Evolutionary conservation across 2,113 vertebrate genomes (phyloP).

Genomic region (Okapia johnstoni): DNA sequence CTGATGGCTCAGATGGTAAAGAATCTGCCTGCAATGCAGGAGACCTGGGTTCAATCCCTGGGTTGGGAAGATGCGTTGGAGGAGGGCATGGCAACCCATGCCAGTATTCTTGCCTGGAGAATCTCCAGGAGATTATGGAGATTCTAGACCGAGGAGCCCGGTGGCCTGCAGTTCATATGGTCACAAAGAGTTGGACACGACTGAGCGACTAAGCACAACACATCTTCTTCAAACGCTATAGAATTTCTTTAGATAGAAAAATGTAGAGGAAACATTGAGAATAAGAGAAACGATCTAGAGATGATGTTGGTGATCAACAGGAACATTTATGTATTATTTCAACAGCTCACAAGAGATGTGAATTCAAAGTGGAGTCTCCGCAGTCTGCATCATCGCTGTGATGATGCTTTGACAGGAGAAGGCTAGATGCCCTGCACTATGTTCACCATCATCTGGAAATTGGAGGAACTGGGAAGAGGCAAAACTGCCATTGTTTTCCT

Average conservation of each 20-base stretch:
- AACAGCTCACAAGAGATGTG: not conserved
- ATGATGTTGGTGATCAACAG: not conserved
- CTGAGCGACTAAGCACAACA: not conserved
- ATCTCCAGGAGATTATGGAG: not conserved
- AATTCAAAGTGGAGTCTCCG: not conserved
- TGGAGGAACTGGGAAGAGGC: not conserved
- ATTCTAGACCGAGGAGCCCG: not conserved
- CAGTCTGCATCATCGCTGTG: accelerated
- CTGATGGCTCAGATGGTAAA: not conserved
- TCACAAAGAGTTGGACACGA: not conserved
- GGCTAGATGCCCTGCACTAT: accelerated
- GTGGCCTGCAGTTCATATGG: accelerated
- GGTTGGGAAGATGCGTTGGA: not conserved
- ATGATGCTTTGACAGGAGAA: not conserved
- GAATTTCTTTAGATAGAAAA: not conserved
- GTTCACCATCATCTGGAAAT: not conserved
- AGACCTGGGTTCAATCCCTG: not conserved
- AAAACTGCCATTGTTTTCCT: not conserved
- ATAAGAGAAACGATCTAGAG: not conserved
- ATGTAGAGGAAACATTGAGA: not conserved
- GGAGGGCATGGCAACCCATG: not conserved
- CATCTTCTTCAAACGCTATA: not conserved
- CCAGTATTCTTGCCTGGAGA: not conserved
- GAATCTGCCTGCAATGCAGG: not conserved
- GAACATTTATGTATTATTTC: not conserved